Percentiles rank a stretch among this genome's conserved stretches.
Evolutionary conservation across 1,140 invertebrate species (phyloP).

Genomic region (Arion vulgaris): DNA sequence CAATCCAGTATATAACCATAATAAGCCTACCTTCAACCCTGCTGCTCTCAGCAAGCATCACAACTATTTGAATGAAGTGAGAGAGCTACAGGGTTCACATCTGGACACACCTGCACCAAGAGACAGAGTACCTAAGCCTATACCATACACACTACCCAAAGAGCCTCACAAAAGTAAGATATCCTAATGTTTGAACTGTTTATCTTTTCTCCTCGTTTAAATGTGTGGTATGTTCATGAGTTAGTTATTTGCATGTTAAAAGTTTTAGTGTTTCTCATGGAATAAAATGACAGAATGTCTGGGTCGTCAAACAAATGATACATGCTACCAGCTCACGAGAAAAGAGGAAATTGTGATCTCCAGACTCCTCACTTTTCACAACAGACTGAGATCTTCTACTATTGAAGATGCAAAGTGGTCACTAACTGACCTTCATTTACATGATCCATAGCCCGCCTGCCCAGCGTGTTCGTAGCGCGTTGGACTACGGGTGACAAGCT

Average conservation of each 20-base stretch:
- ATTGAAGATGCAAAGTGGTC: too few relatives aligned
- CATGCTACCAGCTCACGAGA: too few relatives aligned
- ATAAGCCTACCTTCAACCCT: constrained; percentile 2
- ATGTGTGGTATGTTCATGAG: not conserved
- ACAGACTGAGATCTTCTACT: too few relatives aligned
- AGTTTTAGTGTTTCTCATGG: constrained; percentile 1
- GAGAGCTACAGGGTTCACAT: constrained; percentile 39
- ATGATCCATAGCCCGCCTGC: too few relatives aligned
- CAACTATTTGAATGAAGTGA: constrained; percentile 35
- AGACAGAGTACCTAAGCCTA: constrained; percentile 46
- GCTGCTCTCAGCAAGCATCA: constrained; percentile 8
- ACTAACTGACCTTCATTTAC: too few relatives aligned
- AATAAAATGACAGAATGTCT: too few relatives aligned
- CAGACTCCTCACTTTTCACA: too few relatives aligned
- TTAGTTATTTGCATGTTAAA: not conserved
- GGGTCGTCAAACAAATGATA: too few relatives aligned
- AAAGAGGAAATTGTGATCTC: too few relatives aligned
- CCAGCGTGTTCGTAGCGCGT: too few relatives aligned
- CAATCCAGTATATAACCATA: not conserved
- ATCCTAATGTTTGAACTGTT: not conserved
- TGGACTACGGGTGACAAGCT: too few relatives aligned
- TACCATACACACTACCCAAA: constrained; percentile 39
- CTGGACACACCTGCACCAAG: constrained; percentile 54
- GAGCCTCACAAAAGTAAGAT: constrained; percentile 38
- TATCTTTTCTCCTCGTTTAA: not conserved